phyloP scores from a whole-genome alignment of 2,797 vertebrate species.

The Hirundo rustica region DNA sequence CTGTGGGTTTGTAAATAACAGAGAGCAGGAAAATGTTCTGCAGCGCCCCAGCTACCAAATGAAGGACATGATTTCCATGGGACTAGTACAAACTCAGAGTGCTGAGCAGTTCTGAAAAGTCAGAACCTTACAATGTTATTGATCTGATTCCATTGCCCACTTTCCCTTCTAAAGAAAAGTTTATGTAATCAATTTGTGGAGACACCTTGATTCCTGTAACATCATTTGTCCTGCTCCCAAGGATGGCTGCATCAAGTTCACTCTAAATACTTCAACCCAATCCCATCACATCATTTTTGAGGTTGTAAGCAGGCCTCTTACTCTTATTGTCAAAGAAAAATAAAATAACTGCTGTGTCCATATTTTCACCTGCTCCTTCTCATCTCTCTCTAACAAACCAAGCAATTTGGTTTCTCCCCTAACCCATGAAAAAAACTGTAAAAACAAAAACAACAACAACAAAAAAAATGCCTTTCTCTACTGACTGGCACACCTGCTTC shows the following conservation, averaged over 20 bases:
- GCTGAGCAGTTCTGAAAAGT: neutral
- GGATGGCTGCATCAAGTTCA: neutral
- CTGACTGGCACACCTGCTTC: neutral
- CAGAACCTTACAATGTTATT: neutral
- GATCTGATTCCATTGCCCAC: neutral
- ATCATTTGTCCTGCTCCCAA: neutral
- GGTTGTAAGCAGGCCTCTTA: neutral
- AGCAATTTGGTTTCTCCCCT: neutral
- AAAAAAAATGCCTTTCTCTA: neutral
- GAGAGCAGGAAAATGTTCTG: neutral
- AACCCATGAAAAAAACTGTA: neutral
- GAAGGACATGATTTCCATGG: neutral
- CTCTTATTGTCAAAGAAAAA: neutral
- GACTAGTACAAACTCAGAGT: neutral
- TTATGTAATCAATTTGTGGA: neutral
- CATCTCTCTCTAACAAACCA: neutral
- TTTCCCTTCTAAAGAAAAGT: neutral
- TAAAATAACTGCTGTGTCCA: neutral
- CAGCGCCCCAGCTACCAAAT: neutral
- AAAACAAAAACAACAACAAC: neutral
- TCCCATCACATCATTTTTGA: neutral
- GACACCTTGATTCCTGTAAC: neutral
- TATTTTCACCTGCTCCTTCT: neutral
- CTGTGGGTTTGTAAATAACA: neutral
- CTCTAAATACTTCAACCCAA: neutral